phyloP scores from a whole-genome alignment of 2,888 invertebrate species.

The Pseudococcus longispinus region DNA sequence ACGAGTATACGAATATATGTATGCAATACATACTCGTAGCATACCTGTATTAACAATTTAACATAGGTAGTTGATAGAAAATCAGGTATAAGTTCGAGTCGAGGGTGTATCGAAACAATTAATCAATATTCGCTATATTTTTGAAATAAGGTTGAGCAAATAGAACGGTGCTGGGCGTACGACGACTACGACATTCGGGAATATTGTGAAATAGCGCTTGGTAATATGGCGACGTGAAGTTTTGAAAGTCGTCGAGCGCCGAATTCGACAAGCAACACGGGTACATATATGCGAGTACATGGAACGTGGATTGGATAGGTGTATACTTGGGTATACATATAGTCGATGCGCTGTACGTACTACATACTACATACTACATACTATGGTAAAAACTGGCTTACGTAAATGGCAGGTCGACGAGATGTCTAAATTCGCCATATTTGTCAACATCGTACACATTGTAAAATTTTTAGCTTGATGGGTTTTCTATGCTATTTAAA shows the following conservation, averaged over 20 bases:
- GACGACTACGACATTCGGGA: background rate
- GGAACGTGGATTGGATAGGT: background rate
- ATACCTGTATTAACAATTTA: no score
- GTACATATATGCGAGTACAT: background rate
- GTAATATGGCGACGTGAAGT: slow-evolving; percentile 5
- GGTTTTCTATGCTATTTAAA: slow-evolving; percentile 45
- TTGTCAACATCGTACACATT: slow-evolving; percentile 25
- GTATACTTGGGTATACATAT: background rate
- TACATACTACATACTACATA: background rate
- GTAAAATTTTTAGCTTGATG: slow-evolving; percentile 46
- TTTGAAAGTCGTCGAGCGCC: background rate
- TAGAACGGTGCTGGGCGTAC: slow-evolving; percentile 6
- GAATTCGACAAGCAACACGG: background rate
- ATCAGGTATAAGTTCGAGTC: background rate
- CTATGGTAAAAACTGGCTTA: background rate
- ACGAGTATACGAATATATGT: background rate
- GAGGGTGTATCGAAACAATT: background rate
- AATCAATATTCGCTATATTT: slow-evolving; percentile 22
- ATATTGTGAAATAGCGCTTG: background rate
- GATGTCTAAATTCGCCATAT: slow-evolving; percentile 45
- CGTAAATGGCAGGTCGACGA: slow-evolving; percentile 39
- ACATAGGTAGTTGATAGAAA: background rate
- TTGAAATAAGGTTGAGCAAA: slow-evolving; percentile 21
- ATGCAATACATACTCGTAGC: background rate
- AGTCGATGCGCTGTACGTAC: background rate